phyloP scores from a whole-genome alignment of 2,888 invertebrate genomes.

The Pseudoips prasinana region DNA sequence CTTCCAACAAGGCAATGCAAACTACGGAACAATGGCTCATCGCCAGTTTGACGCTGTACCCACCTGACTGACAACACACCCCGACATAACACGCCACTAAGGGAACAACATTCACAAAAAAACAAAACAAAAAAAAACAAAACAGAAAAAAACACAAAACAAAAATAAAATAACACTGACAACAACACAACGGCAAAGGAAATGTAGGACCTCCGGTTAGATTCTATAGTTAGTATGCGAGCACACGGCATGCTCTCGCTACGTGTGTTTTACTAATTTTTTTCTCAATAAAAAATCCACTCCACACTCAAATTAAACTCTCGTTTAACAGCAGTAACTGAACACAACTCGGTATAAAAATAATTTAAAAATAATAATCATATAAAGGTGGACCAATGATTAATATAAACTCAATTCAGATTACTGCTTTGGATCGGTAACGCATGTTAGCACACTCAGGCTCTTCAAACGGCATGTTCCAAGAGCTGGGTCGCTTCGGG shows the following conservation, averaged over 20 bases:
- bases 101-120: slow-evolving; percentile 69
- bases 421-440: slow-evolving; percentile 69
- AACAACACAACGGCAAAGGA: slow-evolving; percentile 76
- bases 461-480: slow-evolving; percentile 44
- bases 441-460: slow-evolving; percentile 58
- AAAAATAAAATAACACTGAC: slow-evolving; percentile 49
- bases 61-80: slow-evolving; percentile 63
- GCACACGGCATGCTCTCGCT: slow-evolving; percentile 70
- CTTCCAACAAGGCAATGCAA: slow-evolving; percentile 68
- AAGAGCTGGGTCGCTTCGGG: slow-evolving; percentile 64
- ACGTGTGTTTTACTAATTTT: slow-evolving; percentile 40
- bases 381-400: slow-evolving; percentile 47
- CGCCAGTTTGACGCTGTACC: slow-evolving; percentile 69
- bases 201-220: slow-evolving; percentile 56
- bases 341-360: slow-evolving; percentile 57
- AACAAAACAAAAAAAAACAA: slow-evolving; percentile 37
- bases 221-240: slow-evolving; percentile 59
- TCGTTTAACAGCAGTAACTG: slow-evolving; percentile 69
- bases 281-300: slow-evolving; percentile 70
- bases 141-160: slow-evolving; percentile 59
- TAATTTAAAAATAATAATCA: slow-evolving; percentile 44
- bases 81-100: slow-evolving; percentile 57
- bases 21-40: slow-evolving; percentile 48
- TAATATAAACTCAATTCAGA: slow-evolving; percentile 33
- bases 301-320: slow-evolving; percentile 77